Percentiles rank a stretch among this genome's conserved stretches.
phyloP scores from a whole-genome alignment of 2,888 invertebrate genomes.

The Cremastinae sp. region DNA sequence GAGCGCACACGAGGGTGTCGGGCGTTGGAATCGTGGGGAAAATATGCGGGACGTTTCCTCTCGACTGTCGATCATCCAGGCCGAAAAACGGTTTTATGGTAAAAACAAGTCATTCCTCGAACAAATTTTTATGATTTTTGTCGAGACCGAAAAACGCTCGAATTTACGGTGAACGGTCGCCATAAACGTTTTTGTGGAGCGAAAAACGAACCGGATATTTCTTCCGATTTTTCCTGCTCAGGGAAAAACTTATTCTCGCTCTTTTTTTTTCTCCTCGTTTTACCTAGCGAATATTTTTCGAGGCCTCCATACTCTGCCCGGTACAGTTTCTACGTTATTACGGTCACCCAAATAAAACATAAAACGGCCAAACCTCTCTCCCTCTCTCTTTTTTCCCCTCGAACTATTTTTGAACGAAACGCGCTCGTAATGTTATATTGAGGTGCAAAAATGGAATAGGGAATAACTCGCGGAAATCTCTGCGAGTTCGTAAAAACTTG shows the following conservation, averaged over 20 bases:
- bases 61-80: slow-evolving; percentile 28
- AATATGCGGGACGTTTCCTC: slow-evolving; percentile 9
- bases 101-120: slow-evolving; percentile 70
- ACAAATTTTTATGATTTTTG: slow-evolving; percentile 75
- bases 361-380: slow-evolving; percentile 29
- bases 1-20: neutral
- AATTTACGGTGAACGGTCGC: slow-evolving; percentile 58
- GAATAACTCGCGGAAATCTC: slow-evolving; percentile 31
- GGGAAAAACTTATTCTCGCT: slow-evolving; percentile 31
- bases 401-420: slow-evolving; percentile 74
- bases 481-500: slow-evolving; percentile 35
- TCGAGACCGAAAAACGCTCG: slow-evolving; percentile 48
- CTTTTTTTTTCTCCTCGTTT: slow-evolving; percentile 30
- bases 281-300: slow-evolving; percentile 51
- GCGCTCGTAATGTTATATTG: slow-evolving; percentile 73
- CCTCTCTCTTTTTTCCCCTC: slow-evolving; percentile 34
- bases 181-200: slow-evolving; percentile 74
- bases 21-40: slow-evolving; percentile 21
- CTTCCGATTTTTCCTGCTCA: slow-evolving; percentile 50
- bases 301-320: slow-evolving; percentile 68
- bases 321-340: slow-evolving; percentile 78
- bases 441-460: slow-evolving; percentile 58
- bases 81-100: slow-evolving; percentile 66
- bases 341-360: slow-evolving; percentile 78
- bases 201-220: slow-evolving; percentile 67